These are phyloP conservation scores for Kuschelorhynchus macadamiae DNA, from an alignment of 2,888 invertebrate species.

Conservation along the genomic window DNA sequence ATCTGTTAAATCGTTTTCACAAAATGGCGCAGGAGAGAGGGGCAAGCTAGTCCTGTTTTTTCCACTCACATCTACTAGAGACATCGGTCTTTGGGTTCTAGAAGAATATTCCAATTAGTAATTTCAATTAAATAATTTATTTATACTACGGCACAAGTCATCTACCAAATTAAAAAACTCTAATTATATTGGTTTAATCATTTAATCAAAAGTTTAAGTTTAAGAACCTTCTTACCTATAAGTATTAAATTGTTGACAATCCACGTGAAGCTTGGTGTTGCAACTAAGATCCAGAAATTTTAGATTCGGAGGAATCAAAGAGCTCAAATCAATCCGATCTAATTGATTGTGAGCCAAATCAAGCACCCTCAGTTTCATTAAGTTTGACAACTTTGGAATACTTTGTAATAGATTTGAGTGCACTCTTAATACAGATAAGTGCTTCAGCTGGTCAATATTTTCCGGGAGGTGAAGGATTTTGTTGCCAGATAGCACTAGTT, in stretches of 20 bases:
- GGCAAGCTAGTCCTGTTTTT: slow-evolving; percentile 80
- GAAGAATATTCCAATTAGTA: slow-evolving; percentile 1
- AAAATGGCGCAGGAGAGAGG: slow-evolving; percentile 69
- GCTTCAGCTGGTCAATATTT: slow-evolving; percentile 79
- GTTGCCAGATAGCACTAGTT: slow-evolving; percentile 87
- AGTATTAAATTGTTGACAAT: slow-evolving; percentile 84
- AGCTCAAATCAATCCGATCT: slow-evolving; percentile 82
- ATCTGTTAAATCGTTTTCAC: slow-evolving; percentile 74
- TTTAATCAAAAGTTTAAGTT: no score
- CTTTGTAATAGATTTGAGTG: slow-evolving; percentile 85
- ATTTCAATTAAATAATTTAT: no score
- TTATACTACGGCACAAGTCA: no score
- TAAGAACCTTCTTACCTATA: slow-evolving; percentile 72
- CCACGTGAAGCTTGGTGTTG: slow-evolving; percentile 85
- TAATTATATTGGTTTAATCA: no score
- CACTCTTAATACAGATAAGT: slow-evolving; percentile 82
- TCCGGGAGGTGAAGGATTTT: slow-evolving; percentile 82
- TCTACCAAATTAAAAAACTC: background rate
- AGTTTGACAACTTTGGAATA: slow-evolving; percentile 83
- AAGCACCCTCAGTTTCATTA: slow-evolving; percentile 81
- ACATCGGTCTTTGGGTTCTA: slow-evolving; percentile 84
- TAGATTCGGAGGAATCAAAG: slow-evolving; percentile 84
- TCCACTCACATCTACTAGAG: slow-evolving; percentile 88
- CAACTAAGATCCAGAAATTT: slow-evolving; percentile 90
- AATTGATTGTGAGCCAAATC: slow-evolving; percentile 90